Evolutionary conservation across 2,888 invertebrate genomes (phyloP).

Genomic region (Danaus chrysippus): DNA sequence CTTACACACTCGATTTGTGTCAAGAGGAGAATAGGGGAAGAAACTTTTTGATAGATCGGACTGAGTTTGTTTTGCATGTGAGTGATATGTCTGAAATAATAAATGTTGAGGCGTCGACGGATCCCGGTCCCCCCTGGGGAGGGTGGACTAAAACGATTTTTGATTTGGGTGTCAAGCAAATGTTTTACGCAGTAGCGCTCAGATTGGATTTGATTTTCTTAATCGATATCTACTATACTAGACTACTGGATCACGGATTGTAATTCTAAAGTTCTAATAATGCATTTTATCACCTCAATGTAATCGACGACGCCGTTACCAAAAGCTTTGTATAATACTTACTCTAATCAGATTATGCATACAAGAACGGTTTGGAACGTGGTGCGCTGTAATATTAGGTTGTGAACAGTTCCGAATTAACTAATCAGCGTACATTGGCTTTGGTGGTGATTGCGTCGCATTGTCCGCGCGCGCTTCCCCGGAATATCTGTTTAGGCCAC

Average conservation of each 20-base stretch:
- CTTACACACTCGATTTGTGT: slow-evolving; percentile 78
- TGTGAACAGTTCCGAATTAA: slow-evolving; percentile 72
- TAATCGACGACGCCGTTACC: slow-evolving; percentile 59
- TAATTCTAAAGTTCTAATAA: slow-evolving; percentile 18
- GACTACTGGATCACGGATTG: slow-evolving; percentile 23
- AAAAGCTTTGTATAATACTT: slow-evolving; percentile 74
- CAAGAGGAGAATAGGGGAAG: slow-evolving; percentile 40
- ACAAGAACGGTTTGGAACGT: slow-evolving; percentile 71
- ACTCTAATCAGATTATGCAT: slow-evolving; percentile 77
- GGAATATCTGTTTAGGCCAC: slow-evolving; percentile 79
- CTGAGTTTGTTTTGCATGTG: slow-evolving; percentile 79
- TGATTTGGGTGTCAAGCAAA: slow-evolving; percentile 79
- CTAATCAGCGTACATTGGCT: slow-evolving; percentile 76
- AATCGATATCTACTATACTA: slow-evolving; percentile 70
- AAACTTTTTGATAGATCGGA: slow-evolving; percentile 79
- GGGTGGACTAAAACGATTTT: slow-evolving; percentile 78
- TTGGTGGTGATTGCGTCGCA: slow-evolving; percentile 71
- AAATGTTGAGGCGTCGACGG: slow-evolving; percentile 79
- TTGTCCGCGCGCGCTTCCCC: slow-evolving; percentile 73
- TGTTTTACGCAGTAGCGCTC: slow-evolving; percentile 76
- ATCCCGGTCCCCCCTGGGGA: slow-evolving; percentile 60
- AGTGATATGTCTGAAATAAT: slow-evolving; percentile 80
- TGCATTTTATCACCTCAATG: slow-evolving; percentile 40
- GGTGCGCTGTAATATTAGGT: slow-evolving; percentile 61
- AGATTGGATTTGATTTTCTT: slow-evolving; percentile 75